phyloP scores from a whole-genome alignment of 1,140 invertebrate genomes.

The Hylyphantes graminicola region DNA sequence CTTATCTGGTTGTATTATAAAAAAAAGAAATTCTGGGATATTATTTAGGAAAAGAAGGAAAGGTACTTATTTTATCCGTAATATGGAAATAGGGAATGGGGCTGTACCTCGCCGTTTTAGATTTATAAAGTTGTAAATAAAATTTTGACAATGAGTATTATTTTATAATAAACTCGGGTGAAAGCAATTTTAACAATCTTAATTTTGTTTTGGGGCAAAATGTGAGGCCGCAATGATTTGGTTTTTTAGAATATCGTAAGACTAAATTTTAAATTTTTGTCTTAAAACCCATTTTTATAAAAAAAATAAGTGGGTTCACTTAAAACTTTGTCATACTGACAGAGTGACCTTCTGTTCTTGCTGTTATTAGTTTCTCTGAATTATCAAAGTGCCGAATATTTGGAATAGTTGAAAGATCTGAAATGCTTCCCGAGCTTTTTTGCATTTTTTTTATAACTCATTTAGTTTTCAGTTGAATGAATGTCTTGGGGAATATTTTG shows the following conservation, averaged over 20 bases:
- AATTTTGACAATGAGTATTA: no score
- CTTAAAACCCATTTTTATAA: no score
- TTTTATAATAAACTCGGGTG: no score
- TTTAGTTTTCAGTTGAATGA: background rate
- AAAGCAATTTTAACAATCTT: no score
- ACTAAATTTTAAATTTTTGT: no score
- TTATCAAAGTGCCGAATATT: background rate
- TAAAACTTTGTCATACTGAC: no score
- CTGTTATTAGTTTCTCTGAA: conserved; percentile 23
- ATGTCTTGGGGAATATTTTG: background rate
- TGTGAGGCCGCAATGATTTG: no score
- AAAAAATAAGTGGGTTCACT: no score
- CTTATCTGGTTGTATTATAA: conserved; percentile 32
- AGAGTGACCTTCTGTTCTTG: background rate
- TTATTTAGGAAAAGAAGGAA: conserved; percentile 18
- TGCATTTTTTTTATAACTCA: background rate
- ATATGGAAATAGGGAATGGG: conserved; percentile 48
- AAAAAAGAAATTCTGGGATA: conserved; percentile 34
- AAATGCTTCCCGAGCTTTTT: background rate
- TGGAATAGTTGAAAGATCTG: background rate
- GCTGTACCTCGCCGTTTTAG: background rate
- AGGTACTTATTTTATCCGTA: conserved; percentile 13
- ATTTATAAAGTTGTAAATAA: no score
- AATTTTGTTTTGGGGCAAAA: no score
- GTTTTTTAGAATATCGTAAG: no score